Evolutionary conservation across 2,113 vertebrate species (phyloP).

Genomic region (Engraulis encrasicolus): DNA sequence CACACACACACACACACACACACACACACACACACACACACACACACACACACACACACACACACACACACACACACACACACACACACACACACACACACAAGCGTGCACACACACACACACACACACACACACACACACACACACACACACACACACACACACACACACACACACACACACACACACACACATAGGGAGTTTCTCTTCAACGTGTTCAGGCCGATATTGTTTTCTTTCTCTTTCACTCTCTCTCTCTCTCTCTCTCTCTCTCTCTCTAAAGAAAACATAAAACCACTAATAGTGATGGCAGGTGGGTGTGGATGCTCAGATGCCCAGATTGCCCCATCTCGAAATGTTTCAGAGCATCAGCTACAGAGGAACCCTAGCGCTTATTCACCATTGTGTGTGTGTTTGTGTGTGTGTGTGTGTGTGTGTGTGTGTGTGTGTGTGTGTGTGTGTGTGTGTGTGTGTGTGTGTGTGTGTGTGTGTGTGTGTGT

Average conservation of each 20-base stretch:
- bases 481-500: too few species aligned
- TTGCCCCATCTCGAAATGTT: not conserved
- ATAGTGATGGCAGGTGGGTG: not conserved
- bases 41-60: not conserved
- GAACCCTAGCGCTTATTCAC: not conserved
- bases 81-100: not conserved
- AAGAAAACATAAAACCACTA: too few species aligned
- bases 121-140: not conserved
- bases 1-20: not conserved
- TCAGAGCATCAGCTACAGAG: not conserved
- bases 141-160: slow-evolving; percentile 3
- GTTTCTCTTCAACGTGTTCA: not conserved
- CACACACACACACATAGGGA: not conserved
- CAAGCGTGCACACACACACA: too few species aligned
- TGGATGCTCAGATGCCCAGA: not conserved
- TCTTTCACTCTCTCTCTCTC: not conserved
- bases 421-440: too few species aligned
- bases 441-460: not conserved
- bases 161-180: not conserved
- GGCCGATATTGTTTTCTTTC: not conserved
- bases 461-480: not conserved
- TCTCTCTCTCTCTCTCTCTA: not conserved
- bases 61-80: not conserved
- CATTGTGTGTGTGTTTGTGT: not conserved
- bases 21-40: not conserved